These are phyloP conservation scores for Phylloscopus trochiloides DNA, from an alignment of 2,113 vertebrate species.

Conservation along the genomic window DNA sequence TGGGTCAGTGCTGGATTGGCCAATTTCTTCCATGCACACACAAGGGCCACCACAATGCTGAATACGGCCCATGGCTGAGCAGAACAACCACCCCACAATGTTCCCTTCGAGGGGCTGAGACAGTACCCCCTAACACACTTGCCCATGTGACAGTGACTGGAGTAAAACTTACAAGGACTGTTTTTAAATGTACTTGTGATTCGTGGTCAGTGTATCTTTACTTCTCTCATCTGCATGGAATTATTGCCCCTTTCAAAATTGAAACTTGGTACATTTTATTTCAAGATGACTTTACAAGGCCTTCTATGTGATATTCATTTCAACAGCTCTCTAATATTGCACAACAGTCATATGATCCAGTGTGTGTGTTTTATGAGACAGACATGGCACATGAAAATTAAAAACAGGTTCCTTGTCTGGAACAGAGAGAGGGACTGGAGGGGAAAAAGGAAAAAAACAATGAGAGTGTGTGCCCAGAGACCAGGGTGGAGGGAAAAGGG, in stretches of 20 bases:
- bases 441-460: conserved; percentile 6
- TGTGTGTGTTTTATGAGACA: conserved; percentile 59
- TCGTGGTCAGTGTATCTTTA: neutral
- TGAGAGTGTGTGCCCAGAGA: neutral
- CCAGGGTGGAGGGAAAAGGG: conserved; percentile 32
- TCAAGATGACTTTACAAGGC: conserved; percentile 46
- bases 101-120: rapidly evolving
- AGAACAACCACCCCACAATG: rapidly evolving
- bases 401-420: conserved; percentile 61
- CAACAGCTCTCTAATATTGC: conserved; percentile 14
- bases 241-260: neutral
- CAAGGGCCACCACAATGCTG: neutral
- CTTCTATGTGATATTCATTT: conserved; percentile 39
- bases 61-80: rapidly evolving
- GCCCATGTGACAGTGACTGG: neutral
- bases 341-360: conserved; percentile 58
- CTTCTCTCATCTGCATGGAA: conserved; percentile 1
- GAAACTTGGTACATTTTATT: conserved; percentile 15
- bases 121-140: neutral
- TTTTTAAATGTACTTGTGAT: neutral
- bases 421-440: conserved; percentile 29
- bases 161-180: neutral
- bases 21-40: neutral
- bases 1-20: neutral
- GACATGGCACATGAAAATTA: conserved; percentile 67